Base-by-base conservation (phyloP, 2,888 invertebrate genomes). In the Mythimna impura region DNA sequence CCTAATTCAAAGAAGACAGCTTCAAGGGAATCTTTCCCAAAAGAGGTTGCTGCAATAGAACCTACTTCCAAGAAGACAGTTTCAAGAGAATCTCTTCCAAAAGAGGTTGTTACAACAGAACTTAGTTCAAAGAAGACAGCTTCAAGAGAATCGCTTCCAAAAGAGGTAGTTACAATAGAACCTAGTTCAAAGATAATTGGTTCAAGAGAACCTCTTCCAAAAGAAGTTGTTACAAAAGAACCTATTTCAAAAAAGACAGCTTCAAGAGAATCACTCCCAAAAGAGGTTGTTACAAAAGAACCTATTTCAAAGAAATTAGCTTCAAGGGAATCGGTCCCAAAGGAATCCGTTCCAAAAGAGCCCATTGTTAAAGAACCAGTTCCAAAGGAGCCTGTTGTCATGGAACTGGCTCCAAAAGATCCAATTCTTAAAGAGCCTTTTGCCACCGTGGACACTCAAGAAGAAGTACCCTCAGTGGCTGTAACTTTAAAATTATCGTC, bases 401-500 rank as follows among this genome's bases (percentile, higher is more conserved):
- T 36, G 20, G 80, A 77, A 67, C 47, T n/a, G 50, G 61, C 34
- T 52, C 17, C 34, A 12, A 67, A 79, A 14, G 75, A 81, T 57
- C 47, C 17, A 52, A 52, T 58, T 52, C 25, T 10, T 3, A 67
- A 63, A n/a, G 71, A 71, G 9, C 25, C 54, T 4, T 25, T 83
- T 0, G 65, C 67, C 62, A 20, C 68, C 17, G 57, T 69, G 58
- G 76, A 69, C 14, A 72, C 62, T 43, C 64, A 17, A 66, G 73
- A 78, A 14, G 76, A 76, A 30, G n/a, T 47, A 17, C 67, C 79
- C 7, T 72, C 83, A 10, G 55, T 73, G 9, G 69, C 81, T 20
- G 84, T 85, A 25, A 74, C 77, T 68, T 74, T 85, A 64, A 86
- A 84, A 75, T 25, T 76, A 43, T 73, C 88, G 5, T 58, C 75